Evolutionary conservation across 53 echinoderm and acorn worm species (phyloP), one percentile per base, ranked within the genome.

Genomic region (Antedon mediterranea): DNA sequence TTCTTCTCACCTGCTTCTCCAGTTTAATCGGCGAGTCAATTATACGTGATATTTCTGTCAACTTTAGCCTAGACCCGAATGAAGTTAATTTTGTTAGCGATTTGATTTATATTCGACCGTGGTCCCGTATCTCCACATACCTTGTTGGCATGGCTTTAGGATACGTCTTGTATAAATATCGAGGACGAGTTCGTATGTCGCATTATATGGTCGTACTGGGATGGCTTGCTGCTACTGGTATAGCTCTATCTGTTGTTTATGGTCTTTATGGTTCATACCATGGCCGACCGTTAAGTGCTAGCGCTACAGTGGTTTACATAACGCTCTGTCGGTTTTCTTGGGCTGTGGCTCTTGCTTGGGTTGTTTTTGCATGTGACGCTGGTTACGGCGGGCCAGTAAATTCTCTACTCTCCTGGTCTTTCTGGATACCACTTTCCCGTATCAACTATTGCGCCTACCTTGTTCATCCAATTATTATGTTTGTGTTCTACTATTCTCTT

Each of bases 371-470:
- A 28, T 88, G 88, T 71, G 6, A 34, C 30, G 72, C 73, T 3
- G 83, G 84, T 31, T 77, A 88, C 57, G 88, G 88, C 72, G 88
- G 88, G 29, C 79, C 78, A 29, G 57, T 89, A 29, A 89, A 89
- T 74, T 29, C 79, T 11, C 43, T 89, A 28, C 70, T 89, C 13
- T 72, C 82, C 23, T 89, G 89, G 89, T 43, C 71, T 28, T 31
- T 85, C 28, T 89, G 89, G 89, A 79, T 77, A 32, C 89, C 89
- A 3, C 43, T 89, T 37, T 79, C 85, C 32, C 82, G 89, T 18
- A 57, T 89, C 30, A 85, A 82, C 34, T 89, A 71, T 71, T 75
- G 82, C 57, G 82, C 82, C 0, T 89, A 85, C 73, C 79, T 85
- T 0, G 41, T 89, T 7, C 89, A 89, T 76, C 80, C 83, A 0